Percentiles rank a stretch among this genome's conserved stretches.
Evolutionary conservation across 2,888 invertebrate species (phyloP).

Genomic region (Spatulosminthurus flaviceps): DNA sequence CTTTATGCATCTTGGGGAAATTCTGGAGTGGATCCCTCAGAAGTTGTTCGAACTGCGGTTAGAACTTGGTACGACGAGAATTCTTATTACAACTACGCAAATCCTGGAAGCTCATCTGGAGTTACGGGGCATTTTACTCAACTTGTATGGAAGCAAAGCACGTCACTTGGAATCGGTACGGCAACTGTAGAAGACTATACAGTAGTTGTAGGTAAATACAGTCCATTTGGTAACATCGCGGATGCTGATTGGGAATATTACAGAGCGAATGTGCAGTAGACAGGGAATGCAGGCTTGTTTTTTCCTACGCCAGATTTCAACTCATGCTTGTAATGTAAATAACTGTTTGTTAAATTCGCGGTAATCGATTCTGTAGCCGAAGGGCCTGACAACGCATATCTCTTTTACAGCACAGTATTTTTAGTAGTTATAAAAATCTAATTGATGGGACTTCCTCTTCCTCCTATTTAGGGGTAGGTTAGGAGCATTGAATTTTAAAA

Average conservation of each 20-base stretch:
- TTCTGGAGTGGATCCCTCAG: neutral
- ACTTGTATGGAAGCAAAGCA: conserved; percentile 5
- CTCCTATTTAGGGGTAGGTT: too few species aligned
- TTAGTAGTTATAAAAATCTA: too few species aligned
- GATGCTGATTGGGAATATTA: neutral
- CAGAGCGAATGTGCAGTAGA: neutral
- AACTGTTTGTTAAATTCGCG: too few species aligned
- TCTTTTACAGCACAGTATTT: too few species aligned
- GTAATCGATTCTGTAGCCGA: too few species aligned
- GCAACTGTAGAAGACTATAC: neutral
- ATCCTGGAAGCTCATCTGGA: neutral
- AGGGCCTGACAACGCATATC: too few species aligned
- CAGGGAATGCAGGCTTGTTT: too few species aligned
- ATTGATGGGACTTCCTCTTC: too few species aligned
- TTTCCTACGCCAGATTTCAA: too few species aligned
- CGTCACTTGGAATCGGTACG: neutral
- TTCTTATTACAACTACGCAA: neutral
- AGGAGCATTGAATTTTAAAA: too few species aligned
- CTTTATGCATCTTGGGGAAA: conserved; percentile 11
- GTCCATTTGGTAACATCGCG: neutral
- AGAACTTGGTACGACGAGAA: conserved; percentile 18
- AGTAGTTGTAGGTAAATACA: neutral
- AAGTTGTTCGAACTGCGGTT: neutral
- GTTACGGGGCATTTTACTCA: neutral
- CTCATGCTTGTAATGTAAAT: too few species aligned